phyloP scores from a whole-genome alignment of 2,113 vertebrate genomes.

The Stigmatopora nigra region DNA sequence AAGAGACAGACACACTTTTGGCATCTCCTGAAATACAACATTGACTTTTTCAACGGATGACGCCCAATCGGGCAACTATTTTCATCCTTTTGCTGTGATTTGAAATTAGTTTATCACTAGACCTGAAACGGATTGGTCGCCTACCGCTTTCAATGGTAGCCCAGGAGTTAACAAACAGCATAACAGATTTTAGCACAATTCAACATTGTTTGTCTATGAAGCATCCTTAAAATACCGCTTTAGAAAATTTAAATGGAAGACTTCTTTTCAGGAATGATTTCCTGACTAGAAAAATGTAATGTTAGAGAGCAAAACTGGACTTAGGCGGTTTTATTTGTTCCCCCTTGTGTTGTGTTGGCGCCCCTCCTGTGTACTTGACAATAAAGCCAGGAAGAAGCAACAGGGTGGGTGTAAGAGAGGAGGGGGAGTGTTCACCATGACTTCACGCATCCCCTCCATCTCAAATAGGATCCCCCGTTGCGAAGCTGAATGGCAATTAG shows the following conservation, averaged over 20 bases:
- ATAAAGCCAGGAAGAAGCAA: slow-evolving; percentile 32
- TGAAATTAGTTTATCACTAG: too few species aligned
- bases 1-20: slow-evolving; percentile 55
- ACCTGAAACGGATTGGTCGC: too few species aligned
- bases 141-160: too few species aligned
- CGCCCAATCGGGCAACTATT: too few species aligned
- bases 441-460: slow-evolving; percentile 50
- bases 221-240: background rate
- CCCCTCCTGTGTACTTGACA: slow-evolving; percentile 27
- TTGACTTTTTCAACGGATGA: too few species aligned
- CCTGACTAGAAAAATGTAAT: background rate
- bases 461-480: slow-evolving; percentile 61
- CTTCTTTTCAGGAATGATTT: background rate
- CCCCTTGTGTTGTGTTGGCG: background rate
- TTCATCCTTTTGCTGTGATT: too few species aligned
- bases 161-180: too few species aligned
- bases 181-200: too few species aligned
- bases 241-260: background rate
- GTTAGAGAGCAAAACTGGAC: background rate
- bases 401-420: slow-evolving; percentile 18
- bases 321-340: background rate
- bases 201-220: background rate
- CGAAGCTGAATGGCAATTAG: slow-evolving; percentile 65
- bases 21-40: too few species aligned
- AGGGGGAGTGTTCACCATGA: background rate